Percentiles rank a stretch among this genome's conserved stretches.
Conservation (phyloP, 2,888 invertebrate genomes). For the Ametastegia equiseti region DNA sequence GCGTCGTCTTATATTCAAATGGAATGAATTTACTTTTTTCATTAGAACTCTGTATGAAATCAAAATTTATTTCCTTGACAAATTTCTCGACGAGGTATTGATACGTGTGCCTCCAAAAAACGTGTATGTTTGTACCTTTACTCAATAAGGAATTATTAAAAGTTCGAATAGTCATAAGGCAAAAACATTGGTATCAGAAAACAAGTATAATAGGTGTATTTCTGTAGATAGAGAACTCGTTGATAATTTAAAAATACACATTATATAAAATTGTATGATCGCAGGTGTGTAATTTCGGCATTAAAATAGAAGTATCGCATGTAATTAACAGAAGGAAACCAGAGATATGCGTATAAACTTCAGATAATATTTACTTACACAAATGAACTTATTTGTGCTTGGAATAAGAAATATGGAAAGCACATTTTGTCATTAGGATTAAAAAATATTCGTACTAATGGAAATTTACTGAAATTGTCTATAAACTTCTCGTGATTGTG, state of each 20-base stretch:
- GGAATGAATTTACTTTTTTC: neutral
- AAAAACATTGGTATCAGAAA: neutral
- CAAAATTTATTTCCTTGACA: neutral
- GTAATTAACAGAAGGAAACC: neutral
- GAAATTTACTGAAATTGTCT: neutral
- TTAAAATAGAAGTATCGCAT: neutral
- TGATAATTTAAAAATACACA: neutral
- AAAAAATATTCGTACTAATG: slow-evolving; percentile 4
- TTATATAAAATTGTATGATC: neutral
- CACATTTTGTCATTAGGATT: neutral
- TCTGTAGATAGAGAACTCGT: neutral
- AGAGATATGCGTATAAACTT: neutral
- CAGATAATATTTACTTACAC: neutral
- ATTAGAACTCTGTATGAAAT: neutral
- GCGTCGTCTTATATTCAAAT: neutral
- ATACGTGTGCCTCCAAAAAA: neutral
- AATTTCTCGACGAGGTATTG: no score
- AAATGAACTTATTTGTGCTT: neutral
- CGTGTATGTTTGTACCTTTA: neutral
- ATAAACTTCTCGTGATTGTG: no score
- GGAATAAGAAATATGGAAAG: neutral
- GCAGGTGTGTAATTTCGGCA: neutral
- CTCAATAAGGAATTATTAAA: neutral
- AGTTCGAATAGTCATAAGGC: neutral
- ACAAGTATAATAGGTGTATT: neutral